Conservation (phyloP, 2,888 invertebrate genomes). For the Leptarthrus brevirostris region DNA sequence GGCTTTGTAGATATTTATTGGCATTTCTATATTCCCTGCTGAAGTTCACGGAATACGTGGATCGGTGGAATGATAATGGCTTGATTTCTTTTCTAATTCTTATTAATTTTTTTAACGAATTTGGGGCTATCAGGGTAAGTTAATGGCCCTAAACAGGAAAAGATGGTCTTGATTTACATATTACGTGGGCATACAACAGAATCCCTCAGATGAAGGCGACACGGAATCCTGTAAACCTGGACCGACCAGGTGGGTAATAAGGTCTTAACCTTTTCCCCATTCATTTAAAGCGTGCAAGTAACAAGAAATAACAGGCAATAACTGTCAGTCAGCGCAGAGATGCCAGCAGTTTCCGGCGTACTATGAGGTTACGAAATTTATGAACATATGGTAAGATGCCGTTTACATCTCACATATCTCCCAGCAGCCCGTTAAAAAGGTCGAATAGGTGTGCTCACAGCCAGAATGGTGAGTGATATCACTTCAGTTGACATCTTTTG, state of each 20-base stretch:
- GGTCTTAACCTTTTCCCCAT: slow-evolving; percentile 28
- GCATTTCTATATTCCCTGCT: background rate
- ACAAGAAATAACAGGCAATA: slow-evolving; percentile 14
- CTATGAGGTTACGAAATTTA: slow-evolving; percentile 27
- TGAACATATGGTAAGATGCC: slow-evolving; percentile 29
- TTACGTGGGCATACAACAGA: slow-evolving; percentile 7
- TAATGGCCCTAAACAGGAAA: too few relatives aligned
- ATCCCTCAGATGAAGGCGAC: background rate
- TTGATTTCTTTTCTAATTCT: slow-evolving; percentile 8
- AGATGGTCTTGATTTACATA: slow-evolving; percentile 9
- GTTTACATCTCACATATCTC: background rate
- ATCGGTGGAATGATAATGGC: background rate
- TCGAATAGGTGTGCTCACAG: background rate
- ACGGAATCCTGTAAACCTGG: background rate
- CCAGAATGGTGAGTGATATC: slow-evolving; percentile 17
- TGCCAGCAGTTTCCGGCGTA: slow-evolving; percentile 18
- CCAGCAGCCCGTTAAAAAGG: background rate
- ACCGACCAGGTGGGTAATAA: slow-evolving; percentile 10
- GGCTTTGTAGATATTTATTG: slow-evolving; percentile 27
- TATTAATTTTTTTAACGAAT: background rate
- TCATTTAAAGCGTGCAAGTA: slow-evolving; percentile 1
- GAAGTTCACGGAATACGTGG: background rate
- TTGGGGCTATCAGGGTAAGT: background rate
- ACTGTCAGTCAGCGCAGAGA: slow-evolving; percentile 24
- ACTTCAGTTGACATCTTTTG: slow-evolving; percentile 21